Percentiles rank a stretch among this genome's conserved stretches.
These are phyloP conservation scores for Fragum whitleyi DNA, from an alignment of 2,888 invertebrate species.

Conservation along the genomic window DNA sequence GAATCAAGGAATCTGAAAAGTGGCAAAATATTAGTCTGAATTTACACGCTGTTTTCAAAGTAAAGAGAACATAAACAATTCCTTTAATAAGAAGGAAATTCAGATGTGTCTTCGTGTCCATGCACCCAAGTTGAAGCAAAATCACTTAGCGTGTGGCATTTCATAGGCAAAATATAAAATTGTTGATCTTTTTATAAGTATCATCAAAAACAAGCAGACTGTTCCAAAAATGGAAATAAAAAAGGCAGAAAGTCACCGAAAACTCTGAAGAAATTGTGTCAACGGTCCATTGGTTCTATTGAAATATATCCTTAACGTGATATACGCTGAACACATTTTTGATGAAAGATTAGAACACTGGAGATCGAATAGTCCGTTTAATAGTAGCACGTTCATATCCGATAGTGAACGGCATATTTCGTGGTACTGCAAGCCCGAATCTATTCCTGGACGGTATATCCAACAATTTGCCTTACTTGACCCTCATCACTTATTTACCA, in stretches of 20 bases:
- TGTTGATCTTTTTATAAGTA: not conserved
- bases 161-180: not conserved
- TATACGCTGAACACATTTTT: constrained; percentile 25
- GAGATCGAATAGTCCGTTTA: no score
- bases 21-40: not conserved
- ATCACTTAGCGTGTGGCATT: not conserved
- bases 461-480: no score
- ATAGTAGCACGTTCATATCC: no score
- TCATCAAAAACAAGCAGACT: no score
- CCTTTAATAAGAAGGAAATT: not conserved
- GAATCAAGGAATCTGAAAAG: not conserved
- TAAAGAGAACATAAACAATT: not conserved
- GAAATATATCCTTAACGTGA: constrained; percentile 8
- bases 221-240: no score
- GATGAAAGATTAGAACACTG: not conserved
- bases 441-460: no score
- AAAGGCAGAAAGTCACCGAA: no score
- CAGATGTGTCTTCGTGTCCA: not conserved
- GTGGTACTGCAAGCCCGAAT: no score
- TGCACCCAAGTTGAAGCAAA: not conserved
- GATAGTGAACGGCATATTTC: no score
- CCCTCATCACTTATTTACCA: constrained; percentile 41
- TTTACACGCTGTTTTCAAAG: not conserved
- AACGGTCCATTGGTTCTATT: no score
- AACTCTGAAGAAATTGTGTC: no score